Evolutionary conservation across 2,888 invertebrate species (phyloP), one percentile per base, ranked within the genome.

Genomic region (Beris chalybata): DNA sequence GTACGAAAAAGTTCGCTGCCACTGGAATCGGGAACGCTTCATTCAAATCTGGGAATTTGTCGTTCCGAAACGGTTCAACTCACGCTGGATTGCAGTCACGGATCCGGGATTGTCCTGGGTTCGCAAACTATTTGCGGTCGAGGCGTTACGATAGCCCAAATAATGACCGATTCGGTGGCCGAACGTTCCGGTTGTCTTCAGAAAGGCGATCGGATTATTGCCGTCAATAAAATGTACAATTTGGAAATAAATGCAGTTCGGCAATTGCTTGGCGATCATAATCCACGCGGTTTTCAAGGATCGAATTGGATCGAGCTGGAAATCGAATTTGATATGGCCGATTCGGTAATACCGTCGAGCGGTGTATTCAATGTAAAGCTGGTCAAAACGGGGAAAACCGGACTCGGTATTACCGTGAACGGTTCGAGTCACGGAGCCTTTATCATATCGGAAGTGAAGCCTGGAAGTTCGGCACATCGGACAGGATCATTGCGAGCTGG

Each of bases 361-460:
- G 95, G 95, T 0, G 89, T 94, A 0, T 96, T 95, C 76, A 92
- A 90, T 70, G 95, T 97, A 0, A 92, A 94, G 78, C 83, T 97
- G 59, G 90, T 93, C 4, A 89, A 89, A 72, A 71, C 75, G 0
- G 88, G 87, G 32, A 88, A 89, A 47, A 88, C 87, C 31, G 93
- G 93, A 4, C 83, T 97, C 12, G 97, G 97, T 3, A 88, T 97
- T 47, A 95, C 93, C n/a, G 90, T 96, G 6, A 92, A 90, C 77
- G 89, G 92, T 86, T 75, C 78, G 22, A 78, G 77, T 65, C 77
- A 78, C 64, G 67, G 71, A 52, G 77, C 93, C 0, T 86, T 94
- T 79, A 85, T 92, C 55, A 94, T 97, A 75, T 90, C 93, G 0
- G 93, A 95, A 74, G 92, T 97, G 12, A 89, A 92, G 65, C 87